Base-by-base conservation (phyloP, 2,797 vertebrate species). In the Chaunax sp. region DNA sequence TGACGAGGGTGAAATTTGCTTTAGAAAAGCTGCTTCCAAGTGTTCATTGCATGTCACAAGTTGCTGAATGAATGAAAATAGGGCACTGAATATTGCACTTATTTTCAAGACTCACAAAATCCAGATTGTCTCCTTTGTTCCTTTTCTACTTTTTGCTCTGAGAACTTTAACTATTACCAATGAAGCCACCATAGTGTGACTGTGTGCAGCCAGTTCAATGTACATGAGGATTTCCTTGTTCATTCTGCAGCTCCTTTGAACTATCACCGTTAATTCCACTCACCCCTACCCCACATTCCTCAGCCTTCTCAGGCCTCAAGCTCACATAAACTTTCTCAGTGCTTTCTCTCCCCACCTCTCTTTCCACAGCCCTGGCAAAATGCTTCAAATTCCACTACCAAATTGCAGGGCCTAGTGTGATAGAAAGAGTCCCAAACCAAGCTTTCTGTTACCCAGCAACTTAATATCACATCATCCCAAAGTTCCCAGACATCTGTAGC, bases 281-380 rank as follows among this genome's bases (percentile, higher is more conserved):
- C 85, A 84, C 83, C 86, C 80, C 84, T 78, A 50, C 77, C 81
- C 89, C 75, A 74, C 93, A 94, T 94, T 95, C 94, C 92, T 88
- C 87, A 75, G 83, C 87, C 91, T 89, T 92, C 89, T 86, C 88
- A 85, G 90, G 90, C 90, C 90, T 93, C 79, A 44, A 76, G 87
- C 90, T 92, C 91, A 90, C 85, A 91, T 91, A 93, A 93, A 94
- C 89, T 88, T 90, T 93, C 87, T 89, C 92, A 81, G 79, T 78
- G 40, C 72, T 33, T 30, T 46, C 18, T 19, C 53, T 57, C 64
- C 56, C 66, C 69, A 71, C 65, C 46, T 72, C 68, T 81, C 80
- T 77, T 74, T 89, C 81, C 69, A 88, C 84, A 72, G 87, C 74
- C 77, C 77, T 71, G 84, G 84, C 80, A 89, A 87, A 92, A 94